Base-by-base conservation (phyloP, 2,113 vertebrate species). In the Hippocampus barbouri region DNA sequence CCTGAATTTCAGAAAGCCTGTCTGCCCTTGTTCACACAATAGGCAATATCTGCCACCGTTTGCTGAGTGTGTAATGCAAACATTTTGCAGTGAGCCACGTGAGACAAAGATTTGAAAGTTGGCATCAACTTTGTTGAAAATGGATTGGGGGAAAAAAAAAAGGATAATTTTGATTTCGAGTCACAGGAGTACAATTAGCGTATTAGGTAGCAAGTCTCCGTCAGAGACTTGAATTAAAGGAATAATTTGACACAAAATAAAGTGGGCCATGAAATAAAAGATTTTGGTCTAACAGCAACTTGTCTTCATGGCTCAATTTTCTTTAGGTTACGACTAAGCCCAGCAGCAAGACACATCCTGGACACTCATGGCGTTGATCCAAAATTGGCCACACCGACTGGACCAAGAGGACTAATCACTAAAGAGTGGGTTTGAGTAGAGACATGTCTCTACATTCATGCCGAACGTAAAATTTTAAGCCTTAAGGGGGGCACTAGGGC, bases 311-410 rank as follows among this genome's bases (percentile, higher is more conserved):
- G 40, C 5, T 11, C 8, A 65, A 49, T 60, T 8, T 62, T 81
- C 2, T 84, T 47, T 84, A 99, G 97, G 74, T 66, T 96, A 68
- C 94, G 97, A 15, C 80, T 98, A 79, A 98, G 97, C 90, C 96
- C 97, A 66, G 97, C 97, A 78, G 97, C 97, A 40, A 94, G 97
- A 61, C 92, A 94, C 83, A 97, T 98, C 90, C 62, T 99, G 85
- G 93, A 94, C 81, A 96, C 93, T 0, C 92, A 97, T 23, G 89
- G 92, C 0, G 53, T 99, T 34, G 94, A 97, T 72, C 87, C 93
- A 41, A 93, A 91, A 78, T 80, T 90, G 76, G 85, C 92, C 51
- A 93, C 78, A 27, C 91, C 96, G 25, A 93, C 95, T 27, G 96
- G 97, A 14, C 96, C 92, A 79, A 93, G 95, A 75, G 96, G 96